Base-by-base conservation (phyloP, 2,797 vertebrate species). In the Argyrosomus regius region DNA sequence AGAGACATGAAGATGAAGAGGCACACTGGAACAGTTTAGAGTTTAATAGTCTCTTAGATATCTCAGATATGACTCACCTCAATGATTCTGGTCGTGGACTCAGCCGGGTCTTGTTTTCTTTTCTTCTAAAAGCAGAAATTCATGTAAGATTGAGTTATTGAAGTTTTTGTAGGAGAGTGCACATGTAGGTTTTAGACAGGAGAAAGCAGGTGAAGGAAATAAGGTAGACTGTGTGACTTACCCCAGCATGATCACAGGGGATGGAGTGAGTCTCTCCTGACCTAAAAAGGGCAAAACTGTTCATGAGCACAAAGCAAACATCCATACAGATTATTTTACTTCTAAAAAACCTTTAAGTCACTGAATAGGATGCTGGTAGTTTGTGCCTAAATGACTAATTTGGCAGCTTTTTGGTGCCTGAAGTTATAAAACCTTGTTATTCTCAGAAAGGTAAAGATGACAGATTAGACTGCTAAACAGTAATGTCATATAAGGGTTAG, bases 31-130 rank as follows among this genome's bases (percentile, higher is more conserved):
- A 31, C 5, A 18, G 8, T 39, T 39, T 5, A 57, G 11, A 26
- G 49, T 52, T 54, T 67, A 5, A 45, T 6, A 61, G 31, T 22
- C 35, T 6, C 31, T 39, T 1, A 35, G 6, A 46, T 6, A 14
- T 75, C 5, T 75, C 46, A 62, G 43, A 64, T 14, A 26, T 71
- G 67, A 78, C 92, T 93, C 89, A 95, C 95, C 88, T 96, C 95
- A 50, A 70, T 71, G 80, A 93, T 93, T 88, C 93, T 84, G 79
- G 87, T 87, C 73, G 84, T 90, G 81, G 86, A 73, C 49, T 89
- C 91, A 74, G 86, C 61, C 2, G 90, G 85, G 39, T 95, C 94
- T 89, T 96, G 96, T 91, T 96, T 96, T 91, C 95, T 94, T 86
- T 96, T 96, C 77, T 96, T 96, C 96, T 96, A 89, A 85, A 91